Percentiles rank a stretch among this genome's conserved stretches.
phyloP scores from a whole-genome alignment of 2,888 invertebrate genomes.

The Steromphala cineraria region DNA sequence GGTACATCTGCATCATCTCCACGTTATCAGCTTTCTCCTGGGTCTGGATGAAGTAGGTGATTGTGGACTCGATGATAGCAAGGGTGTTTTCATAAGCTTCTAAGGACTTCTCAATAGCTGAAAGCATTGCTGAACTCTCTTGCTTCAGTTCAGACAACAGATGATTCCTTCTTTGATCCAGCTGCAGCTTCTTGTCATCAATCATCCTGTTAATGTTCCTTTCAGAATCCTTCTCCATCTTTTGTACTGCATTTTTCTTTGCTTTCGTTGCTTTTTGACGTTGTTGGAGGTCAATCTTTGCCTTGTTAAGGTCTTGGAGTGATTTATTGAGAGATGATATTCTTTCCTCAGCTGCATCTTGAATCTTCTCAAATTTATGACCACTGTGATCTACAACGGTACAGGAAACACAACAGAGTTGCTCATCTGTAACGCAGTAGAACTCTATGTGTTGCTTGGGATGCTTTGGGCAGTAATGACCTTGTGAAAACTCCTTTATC shows the following conservation, averaged over 20 bases:
- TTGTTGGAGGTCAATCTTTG: not conserved
- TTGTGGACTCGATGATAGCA: not conserved
- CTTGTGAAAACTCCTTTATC: not conserved
- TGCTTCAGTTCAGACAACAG: not conserved
- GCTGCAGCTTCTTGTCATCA: not conserved
- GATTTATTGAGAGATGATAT: not conserved
- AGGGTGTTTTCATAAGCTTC: not conserved
- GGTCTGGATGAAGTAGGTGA: not conserved
- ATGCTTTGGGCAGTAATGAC: not conserved
- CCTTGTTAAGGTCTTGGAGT: too few relatives aligned
- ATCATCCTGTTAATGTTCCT: not conserved
- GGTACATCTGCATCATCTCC: not conserved
- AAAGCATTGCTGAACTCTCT: not conserved
- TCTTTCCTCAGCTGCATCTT: not conserved
- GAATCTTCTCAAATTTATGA: not conserved
- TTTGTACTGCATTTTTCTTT: not conserved
- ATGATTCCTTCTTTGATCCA: not conserved
- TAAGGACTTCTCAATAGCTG: not conserved
- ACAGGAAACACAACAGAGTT: not conserved
- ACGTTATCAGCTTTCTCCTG: not conserved
- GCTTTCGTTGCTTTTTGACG: too few relatives aligned
- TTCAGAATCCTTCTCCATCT: not conserved
- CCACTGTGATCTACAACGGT: not conserved
- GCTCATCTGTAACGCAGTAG: not conserved
- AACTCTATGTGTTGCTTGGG: not conserved